Percentiles rank a stretch among this genome's conserved stretches.
Evolutionary conservation across 30 jellyfish, hydroid and myxozoan species (phyloP).

Genomic region (Aurelia sp.): DNA sequence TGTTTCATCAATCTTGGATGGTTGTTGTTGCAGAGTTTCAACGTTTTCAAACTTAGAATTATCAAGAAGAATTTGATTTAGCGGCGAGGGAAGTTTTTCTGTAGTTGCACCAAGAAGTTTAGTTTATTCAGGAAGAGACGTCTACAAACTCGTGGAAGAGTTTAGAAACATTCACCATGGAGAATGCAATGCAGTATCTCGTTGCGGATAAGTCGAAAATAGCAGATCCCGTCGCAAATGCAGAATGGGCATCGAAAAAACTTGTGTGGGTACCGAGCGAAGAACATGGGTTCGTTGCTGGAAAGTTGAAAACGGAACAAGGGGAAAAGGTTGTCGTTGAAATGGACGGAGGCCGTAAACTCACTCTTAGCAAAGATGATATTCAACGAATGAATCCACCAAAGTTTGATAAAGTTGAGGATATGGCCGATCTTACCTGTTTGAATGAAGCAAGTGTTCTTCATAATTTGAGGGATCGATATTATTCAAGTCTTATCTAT

Average conservation of each 20-base stretch:
- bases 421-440: slow-evolving; percentile 99
- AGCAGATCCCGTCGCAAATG: slow-evolving; percentile 90
- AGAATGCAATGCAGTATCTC: slow-evolving; percentile 77
- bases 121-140: neutral
- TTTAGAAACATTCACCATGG: slow-evolving; percentile 19
- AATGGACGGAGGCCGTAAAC: slow-evolving; percentile 94
- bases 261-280: slow-evolving; percentile 97
- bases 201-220: slow-evolving; percentile 78
- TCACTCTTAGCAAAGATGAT: slow-evolving; percentile 94
- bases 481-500: slow-evolving; percentile 91
- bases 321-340: slow-evolving; percentile 95
- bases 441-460: slow-evolving; percentile 99
- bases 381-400: slow-evolving; percentile 99
- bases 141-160: neutral
- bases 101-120: neutral
- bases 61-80: too few species aligned
- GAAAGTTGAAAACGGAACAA: slow-evolving; percentile 93
- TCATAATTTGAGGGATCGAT: slow-evolving; percentile 95
- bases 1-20: too few species aligned
- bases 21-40: too few species aligned
- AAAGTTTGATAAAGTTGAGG: slow-evolving; percentile 97
- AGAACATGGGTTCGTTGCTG: slow-evolving; percentile 96
- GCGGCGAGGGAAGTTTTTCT: too few species aligned
- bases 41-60: too few species aligned
- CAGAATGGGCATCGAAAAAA: slow-evolving; percentile 90